Percentiles rank a stretch among this genome's conserved stretches.
These are phyloP conservation scores for Glyphotaelius pellucidus DNA, from an alignment of 2,888 invertebrate species.

Conservation along the genomic window DNA sequence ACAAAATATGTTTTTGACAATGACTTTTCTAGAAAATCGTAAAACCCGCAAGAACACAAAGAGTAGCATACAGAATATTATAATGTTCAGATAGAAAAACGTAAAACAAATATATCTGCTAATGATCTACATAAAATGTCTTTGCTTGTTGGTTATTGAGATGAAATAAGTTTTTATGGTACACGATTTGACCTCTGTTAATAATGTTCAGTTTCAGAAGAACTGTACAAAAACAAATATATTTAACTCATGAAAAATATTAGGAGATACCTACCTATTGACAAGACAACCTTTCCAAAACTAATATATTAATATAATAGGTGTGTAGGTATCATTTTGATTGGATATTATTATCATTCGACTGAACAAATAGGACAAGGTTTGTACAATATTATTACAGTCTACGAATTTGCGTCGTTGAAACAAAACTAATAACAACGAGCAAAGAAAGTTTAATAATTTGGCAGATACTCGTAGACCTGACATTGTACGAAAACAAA, in stretches of 20 bases:
- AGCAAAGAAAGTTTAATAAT: not conserved
- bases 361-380: not conserved
- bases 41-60: not conserved
- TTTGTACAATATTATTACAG: not conserved
- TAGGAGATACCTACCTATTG: not conserved
- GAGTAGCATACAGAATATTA: not conserved
- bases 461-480: not conserved
- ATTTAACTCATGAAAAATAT: not conserved
- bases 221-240: not conserved
- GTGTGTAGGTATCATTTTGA: not conserved
- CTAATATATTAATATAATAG: not conserved
- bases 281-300: not conserved
- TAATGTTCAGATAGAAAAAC: not conserved
- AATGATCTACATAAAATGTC: not conserved
- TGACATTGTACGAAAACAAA: not conserved
- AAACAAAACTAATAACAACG: constrained; percentile 5
- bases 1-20: not conserved
- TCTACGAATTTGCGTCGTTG: not conserved
- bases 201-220: not conserved
- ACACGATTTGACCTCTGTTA: not conserved
- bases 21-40: not conserved
- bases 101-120: not conserved
- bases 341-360: not conserved
- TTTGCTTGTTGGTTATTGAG: not conserved
- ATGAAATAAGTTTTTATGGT: not conserved